Conservation (phyloP, 23 tunicate species). For the Botrylloides violaceus region DNA sequence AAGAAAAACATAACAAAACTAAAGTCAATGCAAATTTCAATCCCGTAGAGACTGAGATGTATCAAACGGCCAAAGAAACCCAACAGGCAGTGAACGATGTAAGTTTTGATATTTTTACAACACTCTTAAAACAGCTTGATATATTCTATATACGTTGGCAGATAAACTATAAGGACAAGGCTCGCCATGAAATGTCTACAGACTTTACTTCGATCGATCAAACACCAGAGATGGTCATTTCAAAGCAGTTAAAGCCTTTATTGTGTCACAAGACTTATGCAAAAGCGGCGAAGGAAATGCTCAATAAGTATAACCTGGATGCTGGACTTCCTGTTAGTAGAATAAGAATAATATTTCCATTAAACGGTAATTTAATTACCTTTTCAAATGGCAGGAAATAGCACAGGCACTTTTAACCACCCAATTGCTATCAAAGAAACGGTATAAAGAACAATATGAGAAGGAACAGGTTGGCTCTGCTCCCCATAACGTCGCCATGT, state of each 20-base stretch:
- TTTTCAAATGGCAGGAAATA: slow-evolving; percentile 7
- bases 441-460: slow-evolving; percentile 32
- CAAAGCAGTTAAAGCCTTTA: slow-evolving; percentile 63
- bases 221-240: slow-evolving; percentile 85
- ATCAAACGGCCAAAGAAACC: slow-evolving; percentile 39
- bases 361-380: background rate
- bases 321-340: slow-evolving; percentile 52
- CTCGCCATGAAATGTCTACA: slow-evolving; percentile 7
- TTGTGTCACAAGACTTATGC: slow-evolving; percentile 37
- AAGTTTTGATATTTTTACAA: background rate
- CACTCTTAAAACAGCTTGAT: background rate
- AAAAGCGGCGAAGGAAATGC: slow-evolving; percentile 49
- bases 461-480: slow-evolving; percentile 63
- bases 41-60: slow-evolving; percentile 57
- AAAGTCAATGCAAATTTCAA: slow-evolving; percentile 35
- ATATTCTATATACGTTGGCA: slow-evolving; percentile 1
- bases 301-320: slow-evolving; percentile 83
- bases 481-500: slow-evolving; percentile 40
- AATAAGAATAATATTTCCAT: background rate
- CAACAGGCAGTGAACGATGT: slow-evolving; percentile 41
- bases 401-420: slow-evolving; percentile 20
- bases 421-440: slow-evolving; percentile 17
- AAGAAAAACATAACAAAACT: slow-evolving; percentile 42
- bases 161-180: slow-evolving; percentile 48
- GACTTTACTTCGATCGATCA: slow-evolving; percentile 31